These are phyloP conservation scores for Linyphia triangularis DNA, from an alignment of 2,888 invertebrate species.

Conservation along the genomic window DNA sequence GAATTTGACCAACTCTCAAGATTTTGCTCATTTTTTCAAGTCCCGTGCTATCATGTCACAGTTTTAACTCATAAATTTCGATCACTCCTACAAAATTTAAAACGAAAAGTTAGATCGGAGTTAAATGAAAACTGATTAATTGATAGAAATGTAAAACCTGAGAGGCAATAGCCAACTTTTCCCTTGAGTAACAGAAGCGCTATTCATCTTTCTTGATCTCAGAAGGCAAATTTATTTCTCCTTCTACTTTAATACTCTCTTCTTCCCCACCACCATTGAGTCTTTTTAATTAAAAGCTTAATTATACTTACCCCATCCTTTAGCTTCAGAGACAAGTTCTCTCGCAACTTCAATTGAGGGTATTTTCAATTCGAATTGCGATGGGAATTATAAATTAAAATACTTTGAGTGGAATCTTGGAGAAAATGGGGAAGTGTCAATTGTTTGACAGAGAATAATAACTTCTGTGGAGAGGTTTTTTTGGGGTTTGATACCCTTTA, in stretches of 20 bases:
- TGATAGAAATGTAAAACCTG: background rate
- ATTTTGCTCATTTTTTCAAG: no score
- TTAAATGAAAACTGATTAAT: conserved; percentile 2
- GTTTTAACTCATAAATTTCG: no score
- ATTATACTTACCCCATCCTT: background rate
- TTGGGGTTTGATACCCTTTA: no score
- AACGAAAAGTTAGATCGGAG: background rate
- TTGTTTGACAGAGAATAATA: no score
- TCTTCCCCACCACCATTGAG: background rate
- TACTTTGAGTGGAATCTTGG: background rate
- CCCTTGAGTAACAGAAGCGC: background rate
- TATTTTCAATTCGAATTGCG: background rate
- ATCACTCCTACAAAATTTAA: background rate
- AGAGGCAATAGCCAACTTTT: background rate
- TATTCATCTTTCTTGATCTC: background rate
- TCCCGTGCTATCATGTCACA: no score
- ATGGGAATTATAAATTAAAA: background rate
- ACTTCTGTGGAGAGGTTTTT: no score
- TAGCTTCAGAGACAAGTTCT: background rate
- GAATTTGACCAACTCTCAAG: no score
- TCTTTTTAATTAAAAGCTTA: background rate
- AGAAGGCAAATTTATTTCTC: background rate
- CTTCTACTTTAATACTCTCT: background rate
- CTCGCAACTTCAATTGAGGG: background rate
- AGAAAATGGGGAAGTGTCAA: no score